Evolutionary conservation across 2,113 vertebrate species (phyloP), one percentile per base, ranked within the genome.

Genomic region (Manacus vitellinus): DNA sequence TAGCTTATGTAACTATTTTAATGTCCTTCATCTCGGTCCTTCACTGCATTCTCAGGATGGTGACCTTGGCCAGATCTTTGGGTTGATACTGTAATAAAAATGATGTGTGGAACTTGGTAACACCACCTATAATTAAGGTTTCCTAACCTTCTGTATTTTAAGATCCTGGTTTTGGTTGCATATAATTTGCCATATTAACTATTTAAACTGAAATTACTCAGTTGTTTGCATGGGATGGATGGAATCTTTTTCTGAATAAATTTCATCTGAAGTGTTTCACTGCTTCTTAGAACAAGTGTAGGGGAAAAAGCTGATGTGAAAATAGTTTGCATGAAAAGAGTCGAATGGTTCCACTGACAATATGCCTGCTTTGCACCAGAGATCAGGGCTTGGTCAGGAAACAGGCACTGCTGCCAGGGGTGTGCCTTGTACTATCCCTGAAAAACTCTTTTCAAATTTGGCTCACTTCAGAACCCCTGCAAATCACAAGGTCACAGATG

Each of bases 131-230:
- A 93, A 94, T 93, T 95, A 85, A 83, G 71, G 43, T 95, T 96
- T 88, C 82, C 63, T 80, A 93, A 90, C 46, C 25, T 73, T 97
- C 88, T 88, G 43, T 94, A 95, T 95, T 96, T 93, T 95, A 95
- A 96, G 82, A 88, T 77, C 37, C 75, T 94, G 56, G 0, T 84
- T 96, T 94, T 77, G n/a, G 49, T 74, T 92, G 44, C 72, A 61
- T 95, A 44, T 84, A 86, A 96, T 94, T 96, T 94, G 6, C 51
- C 75, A 93, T 82, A 90, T 96, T 83, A 91, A 85, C 87, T 73
- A 72, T 73, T 89, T 70, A 65, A 27, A 31, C 54, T 85, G 62
- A 91, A 91, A 89, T 93, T 87, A 85, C 37, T 93, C 74, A 85
- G 66, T 37, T 79, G 46, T 51, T 94, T 89, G 25, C 55, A 46